These are phyloP conservation scores for Imbricaverruca yamaguchii DNA, from an alignment of 2,888 invertebrate genomes.

Conservation along the genomic window DNA sequence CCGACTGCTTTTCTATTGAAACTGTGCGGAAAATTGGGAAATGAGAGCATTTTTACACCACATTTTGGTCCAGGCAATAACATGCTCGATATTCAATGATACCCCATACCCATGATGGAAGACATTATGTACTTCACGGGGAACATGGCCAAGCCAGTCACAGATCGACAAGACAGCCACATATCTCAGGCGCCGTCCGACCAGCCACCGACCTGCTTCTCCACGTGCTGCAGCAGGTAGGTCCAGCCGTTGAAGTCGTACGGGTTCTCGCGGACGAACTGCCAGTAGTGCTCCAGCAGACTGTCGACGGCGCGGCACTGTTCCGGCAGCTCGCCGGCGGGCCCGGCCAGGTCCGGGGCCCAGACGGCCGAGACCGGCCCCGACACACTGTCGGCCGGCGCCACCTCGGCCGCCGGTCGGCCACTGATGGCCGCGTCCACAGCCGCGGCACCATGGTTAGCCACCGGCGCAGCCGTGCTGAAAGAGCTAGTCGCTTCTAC, in stretches of 20 bases:
- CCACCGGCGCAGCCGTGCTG: too few relatives aligned
- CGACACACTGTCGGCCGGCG: background rate
- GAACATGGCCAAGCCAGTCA: too few relatives aligned
- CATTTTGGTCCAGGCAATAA: too few relatives aligned
- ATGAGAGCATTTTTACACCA: too few relatives aligned
- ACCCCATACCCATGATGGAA: too few relatives aligned
- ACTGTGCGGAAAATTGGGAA: too few relatives aligned
- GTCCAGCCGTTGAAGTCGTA: slow-evolving; percentile 39
- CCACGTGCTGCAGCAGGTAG: slow-evolving; percentile 37
- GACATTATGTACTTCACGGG: too few relatives aligned
- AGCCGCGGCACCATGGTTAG: background rate
- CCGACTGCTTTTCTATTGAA: too few relatives aligned
- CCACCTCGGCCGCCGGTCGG: background rate
- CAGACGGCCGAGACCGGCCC: slow-evolving; percentile 18
- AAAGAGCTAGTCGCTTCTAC: too few relatives aligned
- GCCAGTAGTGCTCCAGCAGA: slow-evolving; percentile 37
- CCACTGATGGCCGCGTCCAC: background rate
- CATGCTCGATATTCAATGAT: too few relatives aligned
- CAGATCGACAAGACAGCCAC: too few relatives aligned
- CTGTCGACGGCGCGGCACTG: slow-evolving; percentile 23
- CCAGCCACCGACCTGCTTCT: slow-evolving; percentile 25
- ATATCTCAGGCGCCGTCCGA: too few relatives aligned
- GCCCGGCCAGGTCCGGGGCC: slow-evolving; percentile 26
- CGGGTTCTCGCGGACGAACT: slow-evolving; percentile 37
- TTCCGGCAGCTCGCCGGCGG: slow-evolving; percentile 29